Conservation (phyloP, 2,888 invertebrate genomes). For the Scaeva pyrastri region DNA sequence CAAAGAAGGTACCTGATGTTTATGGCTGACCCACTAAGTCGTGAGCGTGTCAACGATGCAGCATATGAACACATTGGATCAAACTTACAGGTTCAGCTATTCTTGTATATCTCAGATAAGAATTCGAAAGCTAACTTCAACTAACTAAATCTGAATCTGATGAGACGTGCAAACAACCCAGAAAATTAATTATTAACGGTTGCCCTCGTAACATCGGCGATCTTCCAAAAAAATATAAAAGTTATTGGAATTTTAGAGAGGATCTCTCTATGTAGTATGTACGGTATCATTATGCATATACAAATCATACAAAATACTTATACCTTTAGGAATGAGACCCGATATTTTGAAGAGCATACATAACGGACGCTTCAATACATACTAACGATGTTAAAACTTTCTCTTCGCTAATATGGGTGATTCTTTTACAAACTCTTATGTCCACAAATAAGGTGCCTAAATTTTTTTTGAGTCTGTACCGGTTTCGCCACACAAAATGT, state of each 20-base stretch:
- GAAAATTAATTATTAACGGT: conserved; percentile 11
- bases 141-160: conserved; percentile 8
- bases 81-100: not conserved
- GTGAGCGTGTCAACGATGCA: not conserved
- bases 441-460: too few relatives aligned
- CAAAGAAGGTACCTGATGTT: conserved; percentile 29
- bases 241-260: conserved; percentile 42
- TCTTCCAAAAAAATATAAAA: not conserved
- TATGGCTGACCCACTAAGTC: conserved; percentile 14
- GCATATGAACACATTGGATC: not conserved
- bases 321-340: conserved; percentile 28
- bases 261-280: conserved; percentile 30
- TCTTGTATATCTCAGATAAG: not conserved
- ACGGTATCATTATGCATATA: conserved; percentile 25
- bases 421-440: too few relatives aligned
- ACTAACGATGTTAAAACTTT: too few relatives aligned
- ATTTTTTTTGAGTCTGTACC: too few relatives aligned
- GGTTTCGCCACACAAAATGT: too few relatives aligned
- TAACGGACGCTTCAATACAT: not conserved
- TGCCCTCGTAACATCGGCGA: too few relatives aligned
- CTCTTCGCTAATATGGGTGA: too few relatives aligned
- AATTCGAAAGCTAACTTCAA: not conserved
- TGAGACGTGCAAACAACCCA: conserved; percentile 33
- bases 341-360: conserved; percentile 20
- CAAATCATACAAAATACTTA: conserved; percentile 27